Base-by-base conservation (phyloP, 2,888 invertebrate genomes). In the Choristoneura rosaceana region DNA sequence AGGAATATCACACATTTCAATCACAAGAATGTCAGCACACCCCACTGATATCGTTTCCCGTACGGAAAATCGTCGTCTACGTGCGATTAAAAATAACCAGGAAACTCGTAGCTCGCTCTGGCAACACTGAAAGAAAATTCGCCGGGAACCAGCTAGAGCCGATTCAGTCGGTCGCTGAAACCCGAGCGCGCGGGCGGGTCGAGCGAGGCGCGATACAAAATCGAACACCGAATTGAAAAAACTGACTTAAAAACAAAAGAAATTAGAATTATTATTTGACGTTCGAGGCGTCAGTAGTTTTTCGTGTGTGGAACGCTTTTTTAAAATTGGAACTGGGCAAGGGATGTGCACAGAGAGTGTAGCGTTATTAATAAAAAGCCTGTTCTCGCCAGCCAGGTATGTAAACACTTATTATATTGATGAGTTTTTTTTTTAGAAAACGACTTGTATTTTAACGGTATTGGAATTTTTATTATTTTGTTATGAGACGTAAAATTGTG, bases 151-250 rank as follows among this genome's bases (percentile, higher is more conserved):
- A 81, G 82, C 81, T 81, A 79, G 77, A 78, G 69, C 78, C 78
- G 69, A 74, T 84, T 89, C 90, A 92, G 92, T 92, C 85, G 85
- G 83, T 86, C 90, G 90, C 87, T 85, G 82, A 82, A 83, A 80
- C 87, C 84, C 85, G 82, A 74, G 79, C 80, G 77, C 74, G 73
- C 60, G 79, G 76, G 74, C 80, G 80, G 75, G 62, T 59, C 64
- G 74, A 76, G 76, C 79, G 68, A 15, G 61, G 74, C 75, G 76
- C 68, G 68, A 70, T 66, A 68, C 62, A 43, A 71, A 78, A 78
- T 79, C 81, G 82, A 77, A 76, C 76, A 74, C 71, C 68, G 75
- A 78, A 74, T 74, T 67, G 74, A 81, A 81, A 80, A 81, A 80
- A 81, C 82, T 83, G 75, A 80, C 74, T 74, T 74, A 79, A 80